Base-by-base conservation (phyloP, 2,797 vertebrate genomes). In the Phaenicophaeus curvirostris region DNA sequence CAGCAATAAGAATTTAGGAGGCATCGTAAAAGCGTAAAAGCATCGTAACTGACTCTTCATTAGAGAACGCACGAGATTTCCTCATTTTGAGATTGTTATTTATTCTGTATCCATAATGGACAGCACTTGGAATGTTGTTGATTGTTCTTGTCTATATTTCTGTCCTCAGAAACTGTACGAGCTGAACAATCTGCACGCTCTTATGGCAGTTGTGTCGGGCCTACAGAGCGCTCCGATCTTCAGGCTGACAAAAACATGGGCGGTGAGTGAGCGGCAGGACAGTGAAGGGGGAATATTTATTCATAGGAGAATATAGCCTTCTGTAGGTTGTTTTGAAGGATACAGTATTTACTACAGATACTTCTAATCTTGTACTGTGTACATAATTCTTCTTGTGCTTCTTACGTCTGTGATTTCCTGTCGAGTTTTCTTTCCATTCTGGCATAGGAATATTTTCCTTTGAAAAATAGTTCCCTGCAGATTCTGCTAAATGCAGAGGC, bases 201-300 rank as follows among this genome's bases (percentile, higher is more conserved):
- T 99, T 78, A 99, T 99, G 99, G 99, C 99, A 15, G 99, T 99
- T 94, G 99, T 99, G 74, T 99, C 99, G 2, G 99, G 98, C 46
- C 96, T 99, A 75, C 99, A 99, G 97, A 99, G 99, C 46, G 99
- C 99, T 81, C 99, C 99, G 1, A 99, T 99, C 98, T 99, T 99
- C 98, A 98, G 99, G 96, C 98, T 99, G 67, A 98, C 98, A 77
- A 99, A 99, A 98, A 99, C 99, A 0, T 99, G 99, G 99, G 99
- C 99, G 97, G 99, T 99, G 94, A 99, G 99, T 99, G 92, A 89
- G 63, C 41, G 35, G 77, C 63, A 90, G 54, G 31, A 9, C 21
- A 6, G 1, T 14, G 16, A 13, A 9, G 6, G 8, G 21, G 10
- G 37, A 15, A 37, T 55, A 27, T 85, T 69, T 30, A 5, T 81